These are phyloP conservation scores for Cephus nigrinus DNA, from an alignment of 2,888 invertebrate genomes.

Conservation along the genomic window DNA sequence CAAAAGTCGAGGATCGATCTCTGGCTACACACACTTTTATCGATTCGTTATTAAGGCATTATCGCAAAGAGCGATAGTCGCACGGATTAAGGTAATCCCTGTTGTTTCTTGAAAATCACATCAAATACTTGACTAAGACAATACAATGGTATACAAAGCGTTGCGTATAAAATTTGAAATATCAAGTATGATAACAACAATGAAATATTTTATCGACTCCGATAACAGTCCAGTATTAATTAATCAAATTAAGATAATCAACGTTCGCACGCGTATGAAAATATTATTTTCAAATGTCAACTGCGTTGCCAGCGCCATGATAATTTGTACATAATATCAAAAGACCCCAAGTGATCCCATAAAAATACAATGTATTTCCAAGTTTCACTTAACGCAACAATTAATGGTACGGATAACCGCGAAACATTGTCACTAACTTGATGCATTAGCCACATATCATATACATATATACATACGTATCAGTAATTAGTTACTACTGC, in stretches of 20 bases:
- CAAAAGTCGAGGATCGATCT: neutral
- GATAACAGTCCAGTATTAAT: neutral
- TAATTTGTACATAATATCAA: neutral
- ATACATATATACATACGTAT: neutral
- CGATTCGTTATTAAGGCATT: neutral
- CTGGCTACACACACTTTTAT: neutral
- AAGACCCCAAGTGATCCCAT: conserved; percentile 32
- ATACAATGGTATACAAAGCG: neutral
- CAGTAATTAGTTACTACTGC: neutral
- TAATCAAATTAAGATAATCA: neutral
- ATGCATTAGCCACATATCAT: neutral
- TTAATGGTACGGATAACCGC: conserved; percentile 46
- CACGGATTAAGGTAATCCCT: neutral
- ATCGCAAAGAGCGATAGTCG: neutral
- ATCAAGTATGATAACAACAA: no score
- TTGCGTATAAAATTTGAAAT: no score
- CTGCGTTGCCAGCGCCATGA: neutral
- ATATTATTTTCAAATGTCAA: neutral
- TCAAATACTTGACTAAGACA: neutral
- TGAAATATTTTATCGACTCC: neutral
- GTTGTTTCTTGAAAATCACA: neutral
- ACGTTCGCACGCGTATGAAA: neutral
- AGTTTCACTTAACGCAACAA: conserved; percentile 45
- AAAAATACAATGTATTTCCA: conserved; percentile 49
- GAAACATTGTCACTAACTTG: neutral